phyloP scores from a whole-genome alignment of 2,797 vertebrate species.

The Muscicapa comitata region DNA sequence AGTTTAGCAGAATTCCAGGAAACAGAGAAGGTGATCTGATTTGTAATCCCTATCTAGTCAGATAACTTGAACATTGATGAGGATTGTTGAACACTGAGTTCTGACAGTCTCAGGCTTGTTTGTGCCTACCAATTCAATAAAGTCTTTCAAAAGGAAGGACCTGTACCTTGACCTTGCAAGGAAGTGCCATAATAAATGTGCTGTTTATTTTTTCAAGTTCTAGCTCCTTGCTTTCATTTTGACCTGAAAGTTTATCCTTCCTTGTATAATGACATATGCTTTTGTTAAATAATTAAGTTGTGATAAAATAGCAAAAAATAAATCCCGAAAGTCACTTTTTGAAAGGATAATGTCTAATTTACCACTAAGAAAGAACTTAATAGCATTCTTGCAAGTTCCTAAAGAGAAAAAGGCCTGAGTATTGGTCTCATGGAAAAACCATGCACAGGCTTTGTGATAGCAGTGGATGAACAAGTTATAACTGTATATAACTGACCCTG shows the following conservation, averaged over 20 bases:
- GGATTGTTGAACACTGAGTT: neutral
- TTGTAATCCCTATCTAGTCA: neutral
- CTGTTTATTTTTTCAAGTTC: neutral
- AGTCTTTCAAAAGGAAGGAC: neutral
- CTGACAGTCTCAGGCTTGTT: neutral
- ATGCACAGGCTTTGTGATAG: neutral
- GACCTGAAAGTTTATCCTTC: neutral
- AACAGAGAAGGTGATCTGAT: neutral
- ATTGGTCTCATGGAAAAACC: neutral
- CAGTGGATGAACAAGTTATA: neutral
- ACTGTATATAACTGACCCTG: fast-evolving
- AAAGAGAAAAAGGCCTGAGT: neutral
- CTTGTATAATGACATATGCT: neutral
- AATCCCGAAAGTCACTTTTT: neutral
- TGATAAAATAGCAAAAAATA: neutral
- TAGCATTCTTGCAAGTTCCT: neutral
- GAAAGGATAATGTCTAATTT: neutral
- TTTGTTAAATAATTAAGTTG: neutral
- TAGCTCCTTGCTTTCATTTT: neutral
- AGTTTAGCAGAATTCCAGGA: neutral
- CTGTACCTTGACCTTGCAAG: neutral
- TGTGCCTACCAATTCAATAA: neutral
- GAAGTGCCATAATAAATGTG: neutral
- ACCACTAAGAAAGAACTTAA: neutral
- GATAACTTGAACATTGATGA: neutral